phyloP scores from a whole-genome alignment of 2,888 invertebrate species.

The Oxyteleia sp. region DNA sequence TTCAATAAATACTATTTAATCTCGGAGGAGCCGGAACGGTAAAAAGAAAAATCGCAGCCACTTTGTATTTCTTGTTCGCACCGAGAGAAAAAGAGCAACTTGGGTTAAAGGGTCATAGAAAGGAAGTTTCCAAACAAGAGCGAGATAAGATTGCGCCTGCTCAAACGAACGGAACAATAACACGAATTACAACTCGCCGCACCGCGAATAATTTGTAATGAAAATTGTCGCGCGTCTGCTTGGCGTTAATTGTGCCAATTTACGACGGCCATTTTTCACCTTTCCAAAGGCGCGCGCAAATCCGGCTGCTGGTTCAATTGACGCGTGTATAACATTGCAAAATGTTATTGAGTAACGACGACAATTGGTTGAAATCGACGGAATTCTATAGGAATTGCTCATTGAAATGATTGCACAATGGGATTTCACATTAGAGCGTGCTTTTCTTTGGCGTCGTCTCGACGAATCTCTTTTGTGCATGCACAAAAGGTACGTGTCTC shows the following conservation, averaged over 20 bases:
- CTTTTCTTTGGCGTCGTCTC: slow-evolving; percentile 38
- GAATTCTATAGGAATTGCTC: slow-evolving; percentile 36
- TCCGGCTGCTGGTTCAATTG: not conserved
- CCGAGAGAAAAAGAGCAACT: slow-evolving; percentile 37
- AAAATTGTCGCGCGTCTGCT: slow-evolving; percentile 1
- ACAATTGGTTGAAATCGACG: slow-evolving; percentile 40
- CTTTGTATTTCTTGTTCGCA: slow-evolving; percentile 33
- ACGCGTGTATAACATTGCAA: slow-evolving; percentile 4
- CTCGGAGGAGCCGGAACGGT: slow-evolving; percentile 1
- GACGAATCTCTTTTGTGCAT: slow-evolving; percentile 57
- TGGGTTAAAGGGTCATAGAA: slow-evolving; percentile 32
- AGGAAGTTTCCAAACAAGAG: slow-evolving; percentile 28
- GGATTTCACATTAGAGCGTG: slow-evolving; percentile 38
- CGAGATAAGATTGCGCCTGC: not conserved
- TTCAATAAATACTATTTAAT: slow-evolving; percentile 38
- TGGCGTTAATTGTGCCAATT: slow-evolving; percentile 39
- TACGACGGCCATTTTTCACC: slow-evolving; percentile 18
- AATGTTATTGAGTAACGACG: slow-evolving; percentile 40
- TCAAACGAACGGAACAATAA: slow-evolving; percentile 22
- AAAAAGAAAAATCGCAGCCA: slow-evolving; percentile 39
- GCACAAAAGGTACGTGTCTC: slow-evolving; percentile 66
- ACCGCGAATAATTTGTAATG: slow-evolving; percentile 25
- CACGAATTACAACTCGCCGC: slow-evolving; percentile 4
- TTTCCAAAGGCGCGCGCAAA: not conserved
- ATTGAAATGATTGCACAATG: slow-evolving; percentile 44